Percentiles rank a stretch among this genome's conserved stretches.
These are phyloP conservation scores for Antennarius maculatus DNA, from an alignment of 2,797 vertebrate genomes.

Conservation along the genomic window DNA sequence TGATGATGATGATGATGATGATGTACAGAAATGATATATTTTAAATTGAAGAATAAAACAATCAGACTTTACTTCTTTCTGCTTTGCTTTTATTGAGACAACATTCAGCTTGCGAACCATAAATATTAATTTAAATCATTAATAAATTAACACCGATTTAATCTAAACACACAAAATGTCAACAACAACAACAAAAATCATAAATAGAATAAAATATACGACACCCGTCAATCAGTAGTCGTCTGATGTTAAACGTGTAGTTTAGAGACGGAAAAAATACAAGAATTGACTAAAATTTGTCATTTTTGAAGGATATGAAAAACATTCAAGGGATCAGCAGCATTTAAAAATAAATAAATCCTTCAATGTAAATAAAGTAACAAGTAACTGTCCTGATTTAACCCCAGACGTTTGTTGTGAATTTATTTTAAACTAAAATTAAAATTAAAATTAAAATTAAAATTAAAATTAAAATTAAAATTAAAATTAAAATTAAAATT, in stretches of 20 bases:
- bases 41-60: constrained; percentile 76
- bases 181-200: constrained; percentile 64
- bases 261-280: constrained; percentile 1
- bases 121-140: constrained; percentile 42
- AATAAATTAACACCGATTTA: constrained; percentile 52
- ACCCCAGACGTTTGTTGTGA: no score
- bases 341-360: background rate
- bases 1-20: constrained; percentile 40
- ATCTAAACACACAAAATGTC: constrained; percentile 29
- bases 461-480: no score
- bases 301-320: background rate
- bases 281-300: background rate
- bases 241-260: constrained; percentile 1
- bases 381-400: no score
- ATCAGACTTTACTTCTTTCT: constrained; percentile 42
- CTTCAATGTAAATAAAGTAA: background rate
- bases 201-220: constrained; percentile 43
- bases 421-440: no score
- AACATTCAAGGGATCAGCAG: background rate
- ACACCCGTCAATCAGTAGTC: background rate
- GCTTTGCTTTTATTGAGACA: constrained; percentile 34
- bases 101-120: constrained; percentile 21
- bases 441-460: no score
- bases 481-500: no score
- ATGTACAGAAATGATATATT: constrained; percentile 84